Conservation (phyloP, 2,797 vertebrate genomes). For the Apogon talboti region DNA sequence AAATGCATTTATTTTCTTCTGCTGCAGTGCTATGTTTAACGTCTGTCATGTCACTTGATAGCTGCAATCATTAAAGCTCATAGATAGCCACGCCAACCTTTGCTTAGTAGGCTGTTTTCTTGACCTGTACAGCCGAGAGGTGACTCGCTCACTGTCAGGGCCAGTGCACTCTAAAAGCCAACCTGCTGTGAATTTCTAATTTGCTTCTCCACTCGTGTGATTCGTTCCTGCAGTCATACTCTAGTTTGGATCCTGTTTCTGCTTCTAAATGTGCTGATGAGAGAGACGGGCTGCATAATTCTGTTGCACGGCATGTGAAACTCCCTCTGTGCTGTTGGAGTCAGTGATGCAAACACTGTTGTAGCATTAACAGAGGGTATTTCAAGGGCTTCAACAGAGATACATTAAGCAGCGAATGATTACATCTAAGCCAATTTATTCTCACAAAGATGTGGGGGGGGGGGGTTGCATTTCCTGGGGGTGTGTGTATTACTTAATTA, state of each 20-base stretch:
- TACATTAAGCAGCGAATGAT: conserved; percentile 49
- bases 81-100: conserved; percentile 59
- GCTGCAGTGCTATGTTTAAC: conserved; percentile 66
- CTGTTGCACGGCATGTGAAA: conserved; percentile 63
- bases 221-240: conserved; percentile 60
- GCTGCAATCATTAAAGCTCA: conserved; percentile 68
- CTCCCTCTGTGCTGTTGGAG: conserved; percentile 68
- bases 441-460: conserved; percentile 20
- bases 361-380: conserved; percentile 72
- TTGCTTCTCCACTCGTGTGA: conserved; percentile 69
- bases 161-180: conserved; percentile 64
- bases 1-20: conserved; percentile 52
- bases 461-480: too few relatives aligned
- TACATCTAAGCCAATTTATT: conserved; percentile 44
- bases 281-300: conserved; percentile 59
- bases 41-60: conserved; percentile 66
- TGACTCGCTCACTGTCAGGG: conserved; percentile 69
- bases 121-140: conserved; percentile 69
- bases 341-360: conserved; percentile 63
- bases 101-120: conserved; percentile 75
- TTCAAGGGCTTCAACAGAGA: conserved; percentile 74
- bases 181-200: conserved; percentile 76
- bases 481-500: conserved; percentile 9
- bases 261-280: conserved; percentile 61
- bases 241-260: conserved; percentile 50